Percentiles rank a stretch among this genome's conserved stretches.
Evolutionary conservation across 2,888 invertebrate species (phyloP).

Genomic region (Acanthosepion lycidas): DNA sequence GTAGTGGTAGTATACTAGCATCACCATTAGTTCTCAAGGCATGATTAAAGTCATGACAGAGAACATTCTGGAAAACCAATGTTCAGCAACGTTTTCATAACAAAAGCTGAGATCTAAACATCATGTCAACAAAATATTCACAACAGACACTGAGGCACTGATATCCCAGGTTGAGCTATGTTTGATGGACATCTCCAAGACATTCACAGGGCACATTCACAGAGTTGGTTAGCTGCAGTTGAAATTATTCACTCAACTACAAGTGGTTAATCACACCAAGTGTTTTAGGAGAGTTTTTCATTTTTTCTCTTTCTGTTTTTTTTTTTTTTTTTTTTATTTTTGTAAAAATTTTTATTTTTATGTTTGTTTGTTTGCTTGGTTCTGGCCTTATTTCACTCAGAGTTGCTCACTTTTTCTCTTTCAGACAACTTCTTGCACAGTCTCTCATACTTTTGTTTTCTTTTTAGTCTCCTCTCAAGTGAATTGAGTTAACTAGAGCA

Average conservation of each 20-base stretch:
- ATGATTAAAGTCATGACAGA: not conserved
- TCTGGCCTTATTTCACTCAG: not conserved
- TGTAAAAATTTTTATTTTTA: not conserved
- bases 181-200: constrained; percentile 18
- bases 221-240: not conserved
- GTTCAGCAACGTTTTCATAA: constrained; percentile 33
- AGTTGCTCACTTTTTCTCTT: not conserved
- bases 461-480: not conserved
- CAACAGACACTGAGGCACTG: constrained; percentile 47
- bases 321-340: not conserved
- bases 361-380: not conserved
- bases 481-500: not conserved
- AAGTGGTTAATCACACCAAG: not conserved
- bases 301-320: not conserved
- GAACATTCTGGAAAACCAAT: constrained; percentile 33
- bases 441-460: not conserved
- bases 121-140: constrained; percentile 41
- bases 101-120: constrained; percentile 48
- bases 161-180: not conserved
- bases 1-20: not conserved
- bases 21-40: not conserved
- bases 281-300: not conserved
- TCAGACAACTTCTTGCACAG: not conserved
- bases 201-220: constrained; percentile 23
- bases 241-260: not conserved